Base-by-base conservation (phyloP, 2,797 vertebrate genomes). In the Geotrypetes seraphini region DNA sequence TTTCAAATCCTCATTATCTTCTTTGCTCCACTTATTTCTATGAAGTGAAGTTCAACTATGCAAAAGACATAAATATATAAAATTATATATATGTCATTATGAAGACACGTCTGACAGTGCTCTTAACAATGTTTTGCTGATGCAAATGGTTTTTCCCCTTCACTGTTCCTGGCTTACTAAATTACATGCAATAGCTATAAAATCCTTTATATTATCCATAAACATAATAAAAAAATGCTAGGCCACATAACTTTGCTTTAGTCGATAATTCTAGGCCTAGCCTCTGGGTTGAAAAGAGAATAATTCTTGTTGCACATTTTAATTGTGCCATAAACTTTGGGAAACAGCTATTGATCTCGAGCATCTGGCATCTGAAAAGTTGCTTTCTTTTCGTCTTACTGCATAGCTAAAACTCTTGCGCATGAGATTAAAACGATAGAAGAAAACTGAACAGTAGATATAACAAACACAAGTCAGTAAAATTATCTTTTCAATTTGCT, bases 221-320 rank as follows among this genome's bases (percentile, higher is more conserved):
- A 71, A 72, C 69, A 66, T 57, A 60, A 57, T 66, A 69, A 73
- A 65, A n/a, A 72, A 70, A 59, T 47, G 43, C 69, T 64, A 46
- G 8, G 61, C 32, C 49, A 60, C 46, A 35, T 68, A 69, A 61
- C 52, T 71, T 60, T 64, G 57, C 57, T 60, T 74, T 62, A 67
- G 69, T 65, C 62, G 63, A 43, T 83, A 79, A 73, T 66, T 78
- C 64, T 60, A 60, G 45, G 19, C 49, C 73, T 71, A 42, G 66
- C 77, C 66, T 54, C 45, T 69, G 63, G 56, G 39, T 54, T 58
- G 44, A 64, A 58, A 60, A 65, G 53, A 67, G 75, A 73, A 78
- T 73, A 66, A 77, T 79, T 69, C 48, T 59, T 67, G 59, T 67
- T 78, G 60, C 56, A 74, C 60, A 72, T 81, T 76, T 83, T 83